Percentiles rank a stretch among this genome's conserved stretches.
These are phyloP conservation scores for Planiliza haematocheilus DNA, from an alignment of 2,113 vertebrate genomes.

Conservation along the genomic window DNA sequence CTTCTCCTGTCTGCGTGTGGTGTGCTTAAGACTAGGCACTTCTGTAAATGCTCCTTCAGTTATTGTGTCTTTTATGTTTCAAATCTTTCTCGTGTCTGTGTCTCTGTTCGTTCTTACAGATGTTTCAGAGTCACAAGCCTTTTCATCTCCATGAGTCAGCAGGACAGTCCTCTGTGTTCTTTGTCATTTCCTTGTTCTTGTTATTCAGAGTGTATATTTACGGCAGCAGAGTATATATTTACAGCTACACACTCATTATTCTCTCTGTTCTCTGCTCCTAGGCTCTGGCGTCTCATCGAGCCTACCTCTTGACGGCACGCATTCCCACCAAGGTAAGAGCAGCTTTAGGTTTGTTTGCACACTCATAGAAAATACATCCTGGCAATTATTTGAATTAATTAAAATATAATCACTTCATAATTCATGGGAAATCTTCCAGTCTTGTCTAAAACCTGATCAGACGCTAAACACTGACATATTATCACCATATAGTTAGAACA, in stretches of 20 bases:
- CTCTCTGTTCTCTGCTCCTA: slow-evolving; percentile 66
- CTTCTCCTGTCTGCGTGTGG: too few relatives aligned
- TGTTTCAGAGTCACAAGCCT: slow-evolving; percentile 48
- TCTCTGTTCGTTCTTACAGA: slow-evolving; percentile 1
- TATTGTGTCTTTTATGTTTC: slow-evolving; percentile 11
- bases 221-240: slow-evolving; percentile 50
- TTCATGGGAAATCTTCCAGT: background rate
- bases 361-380: background rate
- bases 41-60: background rate
- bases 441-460: background rate
- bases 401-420: background rate
- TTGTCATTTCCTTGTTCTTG: slow-evolving; percentile 58
- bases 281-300: slow-evolving; percentile 94
- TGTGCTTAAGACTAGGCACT: too few relatives aligned
- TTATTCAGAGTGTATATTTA: slow-evolving; percentile 37
- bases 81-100: background rate
- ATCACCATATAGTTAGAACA: background rate
- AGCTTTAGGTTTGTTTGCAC: background rate
- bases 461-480: background rate
- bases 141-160: slow-evolving; percentile 61
- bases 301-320: slow-evolving; percentile 91
- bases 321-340: slow-evolving; percentile 94
- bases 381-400: background rate
- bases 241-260: slow-evolving; percentile 60
- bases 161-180: slow-evolving; percentile 22